Evolutionary conservation across 2,888 invertebrate species (phyloP).

Genomic region (Plagodis dolabraria): DNA sequence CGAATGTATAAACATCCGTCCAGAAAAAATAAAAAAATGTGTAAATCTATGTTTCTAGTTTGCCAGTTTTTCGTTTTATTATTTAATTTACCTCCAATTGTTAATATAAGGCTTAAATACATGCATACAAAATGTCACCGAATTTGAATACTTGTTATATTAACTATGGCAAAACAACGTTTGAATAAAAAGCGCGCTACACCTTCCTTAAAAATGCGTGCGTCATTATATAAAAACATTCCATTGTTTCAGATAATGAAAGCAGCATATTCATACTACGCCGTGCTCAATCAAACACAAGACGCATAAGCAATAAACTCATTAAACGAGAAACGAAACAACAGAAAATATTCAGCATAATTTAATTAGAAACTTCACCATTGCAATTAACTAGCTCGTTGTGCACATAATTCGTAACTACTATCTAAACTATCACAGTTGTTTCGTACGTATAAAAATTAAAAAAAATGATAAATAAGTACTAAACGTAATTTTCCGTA

Average conservation of each 20-base stretch:
- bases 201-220: not conserved
- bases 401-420: slow-evolving; percentile 54
- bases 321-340: slow-evolving; percentile 19
- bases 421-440: slow-evolving; percentile 79
- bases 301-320: slow-evolving; percentile 4
- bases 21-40: too few species aligned
- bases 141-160: too few species aligned
- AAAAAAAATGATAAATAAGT: slow-evolving; percentile 58
- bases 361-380: slow-evolving; percentile 47
- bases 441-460: slow-evolving; percentile 66
- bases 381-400: slow-evolving; percentile 41
- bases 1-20: too few species aligned
- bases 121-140: too few species aligned
- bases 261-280: slow-evolving; percentile 44
- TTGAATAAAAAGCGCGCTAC: too few species aligned
- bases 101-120: too few species aligned
- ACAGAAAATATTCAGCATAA: slow-evolving; percentile 27
- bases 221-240: slow-evolving; percentile 2
- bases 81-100: too few species aligned
- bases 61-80: too few species aligned
- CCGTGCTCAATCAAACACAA: slow-evolving; percentile 43
- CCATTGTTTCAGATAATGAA: slow-evolving; percentile 24
- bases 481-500: slow-evolving; percentile 33
- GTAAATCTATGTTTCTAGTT: too few species aligned
- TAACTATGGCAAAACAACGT: too few species aligned